Percentiles rank a stretch among this genome's conserved stretches.
phyloP scores from a whole-genome alignment of 2,113 vertebrate species.

The Callorhinus ursinus region DNA sequence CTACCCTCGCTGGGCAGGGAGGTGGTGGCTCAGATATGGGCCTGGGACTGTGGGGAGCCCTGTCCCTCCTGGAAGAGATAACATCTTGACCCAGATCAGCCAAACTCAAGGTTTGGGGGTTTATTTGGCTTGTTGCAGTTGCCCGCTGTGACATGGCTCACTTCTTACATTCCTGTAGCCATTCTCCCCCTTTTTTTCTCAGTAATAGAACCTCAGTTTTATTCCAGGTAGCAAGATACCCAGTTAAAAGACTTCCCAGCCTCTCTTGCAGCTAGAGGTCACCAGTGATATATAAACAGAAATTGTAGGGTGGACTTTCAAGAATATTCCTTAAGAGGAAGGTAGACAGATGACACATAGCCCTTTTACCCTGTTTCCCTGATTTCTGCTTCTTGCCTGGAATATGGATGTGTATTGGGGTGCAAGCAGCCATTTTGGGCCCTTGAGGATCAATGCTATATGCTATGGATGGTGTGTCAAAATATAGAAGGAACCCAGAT shows the following conservation, averaged over 20 bases:
- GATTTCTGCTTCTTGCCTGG: not conserved
- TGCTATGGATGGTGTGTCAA: not conserved
- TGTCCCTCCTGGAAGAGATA: not conserved
- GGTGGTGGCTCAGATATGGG: not conserved
- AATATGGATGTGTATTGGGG: not conserved
- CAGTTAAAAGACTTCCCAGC: constrained; percentile 44
- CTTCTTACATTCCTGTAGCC: not conserved
- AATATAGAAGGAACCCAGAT: not conserved
- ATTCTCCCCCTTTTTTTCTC: not conserved
- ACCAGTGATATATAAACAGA: not conserved
- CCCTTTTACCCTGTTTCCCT: not conserved
- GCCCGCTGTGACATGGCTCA: not conserved
- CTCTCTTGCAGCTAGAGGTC: not conserved
- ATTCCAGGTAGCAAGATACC: not conserved
- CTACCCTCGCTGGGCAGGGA: not conserved
- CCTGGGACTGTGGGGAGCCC: not conserved
- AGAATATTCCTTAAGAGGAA: constrained; percentile 7
- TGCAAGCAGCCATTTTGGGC: not conserved
- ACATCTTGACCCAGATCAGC: not conserved
- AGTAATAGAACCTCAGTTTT: not conserved
- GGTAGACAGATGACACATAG: not conserved
- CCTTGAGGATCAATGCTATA: not conserved
- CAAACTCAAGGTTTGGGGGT: not conserved
- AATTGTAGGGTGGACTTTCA: not conserved
- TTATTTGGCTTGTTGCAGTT: not conserved